phyloP scores from a whole-genome alignment of 1,140 invertebrate genomes.

The Spodoptera litura region DNA sequence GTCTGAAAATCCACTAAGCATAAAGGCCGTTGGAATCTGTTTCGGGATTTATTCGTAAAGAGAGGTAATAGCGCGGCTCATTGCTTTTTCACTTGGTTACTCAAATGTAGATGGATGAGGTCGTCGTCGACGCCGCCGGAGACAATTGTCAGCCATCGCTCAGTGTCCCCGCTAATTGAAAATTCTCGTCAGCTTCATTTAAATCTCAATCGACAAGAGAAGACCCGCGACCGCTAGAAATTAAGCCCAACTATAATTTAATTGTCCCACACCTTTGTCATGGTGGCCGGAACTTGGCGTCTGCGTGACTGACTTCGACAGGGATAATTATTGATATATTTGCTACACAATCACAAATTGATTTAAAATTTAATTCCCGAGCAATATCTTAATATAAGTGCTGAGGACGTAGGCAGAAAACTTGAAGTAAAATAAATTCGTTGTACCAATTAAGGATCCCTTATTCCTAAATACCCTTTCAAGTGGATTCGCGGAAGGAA shows the following conservation, averaged over 20 bases:
- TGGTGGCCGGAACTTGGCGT: slow-evolving; percentile 48
- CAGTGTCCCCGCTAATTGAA: slow-evolving; percentile 84
- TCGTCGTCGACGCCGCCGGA: slow-evolving; percentile 70
- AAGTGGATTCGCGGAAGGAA: slow-evolving; percentile 76
- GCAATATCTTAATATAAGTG: slow-evolving; percentile 15
- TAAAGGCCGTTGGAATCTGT: slow-evolving; percentile 61
- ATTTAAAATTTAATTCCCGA: slow-evolving; percentile 1
- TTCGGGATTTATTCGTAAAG: slow-evolving; percentile 77
- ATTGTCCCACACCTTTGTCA: slow-evolving; percentile 65
- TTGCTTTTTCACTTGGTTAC: slow-evolving; percentile 85
- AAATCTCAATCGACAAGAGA: slow-evolving; percentile 79
- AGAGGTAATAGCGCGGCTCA: slow-evolving; percentile 82
- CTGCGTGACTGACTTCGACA: slow-evolving; percentile 57
- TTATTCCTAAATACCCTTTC: slow-evolving; percentile 80
- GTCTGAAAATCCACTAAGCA: neutral
- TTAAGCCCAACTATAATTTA: slow-evolving; percentile 73
- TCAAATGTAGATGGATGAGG: slow-evolving; percentile 84
- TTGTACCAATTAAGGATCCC: slow-evolving; percentile 79
- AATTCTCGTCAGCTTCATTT: slow-evolving; percentile 81
- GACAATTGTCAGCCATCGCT: slow-evolving; percentile 83
- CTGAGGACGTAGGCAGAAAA: slow-evolving; percentile 60
- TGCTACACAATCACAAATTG: slow-evolving; percentile 6
- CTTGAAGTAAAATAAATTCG: slow-evolving; percentile 72
- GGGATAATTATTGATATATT: neutral
- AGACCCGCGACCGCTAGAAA: slow-evolving; percentile 70